These are phyloP conservation scores for Hyperopisus bebe DNA, from an alignment of 2,113 vertebrate species.

Conservation along the genomic window DNA sequence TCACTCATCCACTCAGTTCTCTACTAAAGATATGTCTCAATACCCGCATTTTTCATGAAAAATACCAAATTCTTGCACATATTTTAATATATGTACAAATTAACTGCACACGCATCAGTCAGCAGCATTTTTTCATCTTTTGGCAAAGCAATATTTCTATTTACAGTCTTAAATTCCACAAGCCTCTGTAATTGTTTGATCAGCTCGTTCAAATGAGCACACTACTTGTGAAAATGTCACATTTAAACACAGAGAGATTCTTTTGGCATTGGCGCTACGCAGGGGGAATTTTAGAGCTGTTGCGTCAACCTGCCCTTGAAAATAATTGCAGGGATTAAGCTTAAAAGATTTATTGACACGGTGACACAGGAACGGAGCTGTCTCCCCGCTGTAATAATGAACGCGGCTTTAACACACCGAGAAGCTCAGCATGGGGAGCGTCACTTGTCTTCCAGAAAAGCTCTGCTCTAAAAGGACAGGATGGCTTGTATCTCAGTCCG, in stretches of 20 bases:
- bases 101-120: background rate
- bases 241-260: background rate
- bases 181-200: background rate
- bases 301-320: background rate
- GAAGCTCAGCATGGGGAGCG: no score
- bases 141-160: background rate
- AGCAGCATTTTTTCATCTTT: background rate
- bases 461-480: background rate
- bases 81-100: background rate
- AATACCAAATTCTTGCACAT: background rate
- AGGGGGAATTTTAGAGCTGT: background rate
- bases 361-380: background rate
- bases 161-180: background rate
- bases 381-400: background rate
- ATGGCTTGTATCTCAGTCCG: background rate
- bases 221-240: background rate
- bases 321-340: background rate
- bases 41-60: background rate
- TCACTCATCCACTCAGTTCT: background rate
- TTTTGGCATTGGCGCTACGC: background rate
- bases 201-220: background rate
- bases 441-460: background rate
- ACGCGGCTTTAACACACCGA: background rate
- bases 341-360: slow-evolving; percentile 9
- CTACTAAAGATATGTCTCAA: background rate